Conservation (phyloP, 2,113 vertebrate species). For the Thermophis baileyi region DNA sequence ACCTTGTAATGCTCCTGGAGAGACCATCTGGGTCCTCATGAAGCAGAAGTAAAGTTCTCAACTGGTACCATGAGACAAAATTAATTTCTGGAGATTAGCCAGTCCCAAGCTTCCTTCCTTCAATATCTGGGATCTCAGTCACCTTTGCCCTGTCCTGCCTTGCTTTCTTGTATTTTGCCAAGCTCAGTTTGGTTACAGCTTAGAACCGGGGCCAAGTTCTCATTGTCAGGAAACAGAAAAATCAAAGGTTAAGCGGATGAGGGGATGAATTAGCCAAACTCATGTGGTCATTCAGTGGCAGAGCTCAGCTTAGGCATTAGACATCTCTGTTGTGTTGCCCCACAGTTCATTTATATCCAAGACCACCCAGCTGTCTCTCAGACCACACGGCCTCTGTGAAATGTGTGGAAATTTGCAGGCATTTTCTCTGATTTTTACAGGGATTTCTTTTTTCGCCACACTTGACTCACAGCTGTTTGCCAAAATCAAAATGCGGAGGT, state of each 20-base stretch:
- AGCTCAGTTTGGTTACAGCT: conserved; percentile 54
- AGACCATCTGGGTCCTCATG: conserved; percentile 44
- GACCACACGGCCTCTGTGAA: conserved; percentile 70
- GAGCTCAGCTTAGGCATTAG: conserved; percentile 28
- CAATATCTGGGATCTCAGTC: conserved; percentile 63
- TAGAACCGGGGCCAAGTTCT: conserved; percentile 48
- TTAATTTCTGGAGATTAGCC: conserved; percentile 42
- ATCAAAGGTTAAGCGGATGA: conserved; percentile 4
- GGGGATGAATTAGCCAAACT: conserved; percentile 9
- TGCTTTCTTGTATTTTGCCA: conserved; percentile 47
- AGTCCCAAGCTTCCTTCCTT: conserved; percentile 39
- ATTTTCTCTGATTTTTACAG: conserved; percentile 71
- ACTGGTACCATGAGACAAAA: conserved; percentile 28
- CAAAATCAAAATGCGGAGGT: conserved; percentile 70
- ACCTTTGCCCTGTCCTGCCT: conserved; percentile 71
- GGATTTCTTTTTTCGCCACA: conserved; percentile 68
- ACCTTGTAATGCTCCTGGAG: not conserved
- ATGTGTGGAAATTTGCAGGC: conserved; percentile 69
- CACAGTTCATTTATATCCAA: conserved; percentile 56
- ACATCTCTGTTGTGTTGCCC: conserved; percentile 41
- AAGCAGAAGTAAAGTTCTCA: conserved; percentile 22
- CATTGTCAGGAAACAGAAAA: conserved; percentile 19
- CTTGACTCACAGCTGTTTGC: conserved; percentile 69
- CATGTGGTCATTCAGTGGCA: conserved; percentile 26
- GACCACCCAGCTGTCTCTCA: conserved; percentile 65